Conservation (phyloP, 2,113 vertebrate genomes). For the Gasterosteus nipponicus region DNA sequence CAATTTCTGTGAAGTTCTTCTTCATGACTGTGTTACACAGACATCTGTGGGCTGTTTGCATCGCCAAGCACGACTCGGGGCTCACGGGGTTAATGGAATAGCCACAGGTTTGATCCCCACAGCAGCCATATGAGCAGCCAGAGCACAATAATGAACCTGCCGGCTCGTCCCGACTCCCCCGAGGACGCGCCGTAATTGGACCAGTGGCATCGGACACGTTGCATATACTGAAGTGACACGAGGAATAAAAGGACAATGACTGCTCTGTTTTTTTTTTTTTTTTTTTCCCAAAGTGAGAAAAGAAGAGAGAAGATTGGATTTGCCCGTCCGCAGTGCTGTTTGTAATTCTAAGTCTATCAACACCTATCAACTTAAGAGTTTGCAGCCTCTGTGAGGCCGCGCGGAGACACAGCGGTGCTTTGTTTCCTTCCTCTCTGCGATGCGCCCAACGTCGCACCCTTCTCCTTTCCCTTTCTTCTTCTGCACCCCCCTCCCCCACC, state of each 20-base stretch:
- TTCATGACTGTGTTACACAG: neutral
- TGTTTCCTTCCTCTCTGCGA: neutral
- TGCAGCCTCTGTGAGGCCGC: neutral
- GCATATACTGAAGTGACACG: neutral
- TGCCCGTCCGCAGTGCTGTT: neutral
- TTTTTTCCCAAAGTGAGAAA: neutral
- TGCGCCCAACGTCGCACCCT: neutral
- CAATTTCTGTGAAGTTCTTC: neutral
- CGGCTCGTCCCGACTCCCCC: neutral
- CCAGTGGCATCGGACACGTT: neutral
- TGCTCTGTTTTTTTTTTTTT: neutral
- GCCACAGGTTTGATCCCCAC: slow-evolving; percentile 2
- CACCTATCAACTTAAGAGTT: neutral
- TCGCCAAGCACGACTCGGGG: neutral
- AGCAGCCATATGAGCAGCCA: neutral
- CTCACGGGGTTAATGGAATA: neutral
- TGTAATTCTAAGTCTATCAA: neutral
- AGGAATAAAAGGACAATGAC: neutral
- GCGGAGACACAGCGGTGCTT: neutral
- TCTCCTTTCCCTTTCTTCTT: neutral
- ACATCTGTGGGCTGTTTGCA: neutral
- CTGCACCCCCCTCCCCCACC: neutral
- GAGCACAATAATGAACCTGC: neutral
- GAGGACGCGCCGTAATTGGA: neutral
- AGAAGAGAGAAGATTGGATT: neutral